Base-by-base conservation (phyloP, 2,888 invertebrate genomes). In the Asteroscopus sphinx region DNA sequence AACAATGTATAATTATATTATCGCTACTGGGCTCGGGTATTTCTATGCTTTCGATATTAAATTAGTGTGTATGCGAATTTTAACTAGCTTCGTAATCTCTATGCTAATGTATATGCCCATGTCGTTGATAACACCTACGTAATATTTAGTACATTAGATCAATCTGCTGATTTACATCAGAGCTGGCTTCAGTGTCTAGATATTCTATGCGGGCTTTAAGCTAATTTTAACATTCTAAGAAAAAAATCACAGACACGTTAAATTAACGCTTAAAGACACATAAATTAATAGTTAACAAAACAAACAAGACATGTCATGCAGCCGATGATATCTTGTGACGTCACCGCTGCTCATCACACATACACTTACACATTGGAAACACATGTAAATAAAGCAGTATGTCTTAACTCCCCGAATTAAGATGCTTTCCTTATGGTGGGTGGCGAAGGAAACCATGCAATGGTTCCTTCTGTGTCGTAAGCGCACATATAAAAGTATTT, bases 101-200 rank as follows among this genome's bases (percentile, higher is more conserved):
- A 92, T 92, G 93, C 94, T 93, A 90, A 90, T 93, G 90, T 93
- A 91, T 90, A 88, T 90, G 91, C 91, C 91, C 91, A 90, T 90
- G 88, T 91, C 89, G 91, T 91, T 90, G 84, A 88, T 88, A 90
- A 91, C 88, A 90, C 86, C 83, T 90, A 88, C 88, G 81, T 91
- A 88, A 88, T 88, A 85, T 85, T 87, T 92, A 92, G 92, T 87
- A 89, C 87, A 89, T 91, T 93, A 92, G 92, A 90, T 89, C 90
- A 86, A 90, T 87, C 89, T 89, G 93, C 93, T 92, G 91, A 90
- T 87, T 86, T 86, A 89, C 91, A 88, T 90, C 91, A 88, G 86
- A 89, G 92, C 92, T 92, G 90, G 93, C 94, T 94, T 94, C 90
- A 91, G 88, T 93, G 93, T 94, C 93, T 93, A 94, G 93, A 91